These are phyloP conservation scores for Lontra canadensis DNA, from an alignment of 2,113 vertebrate species.

Conservation along the genomic window DNA sequence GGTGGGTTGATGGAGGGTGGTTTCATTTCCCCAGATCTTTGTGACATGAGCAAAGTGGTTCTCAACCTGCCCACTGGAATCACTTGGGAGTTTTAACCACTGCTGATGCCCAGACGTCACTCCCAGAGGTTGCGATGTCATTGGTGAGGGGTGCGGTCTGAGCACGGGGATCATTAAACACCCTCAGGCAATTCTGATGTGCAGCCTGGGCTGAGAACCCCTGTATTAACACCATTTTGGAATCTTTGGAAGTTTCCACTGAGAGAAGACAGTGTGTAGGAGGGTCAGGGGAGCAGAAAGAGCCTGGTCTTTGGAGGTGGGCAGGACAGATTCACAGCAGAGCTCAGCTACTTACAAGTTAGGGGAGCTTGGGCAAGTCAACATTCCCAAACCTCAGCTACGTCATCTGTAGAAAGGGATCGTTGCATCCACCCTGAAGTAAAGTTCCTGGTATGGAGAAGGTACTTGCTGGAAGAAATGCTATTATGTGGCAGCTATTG, in stretches of 20 bases:
- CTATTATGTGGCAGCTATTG: neutral
- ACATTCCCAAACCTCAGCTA: neutral
- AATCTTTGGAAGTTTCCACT: neutral
- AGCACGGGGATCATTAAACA: neutral
- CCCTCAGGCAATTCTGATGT: neutral
- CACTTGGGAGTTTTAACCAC: neutral
- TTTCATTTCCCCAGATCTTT: neutral
- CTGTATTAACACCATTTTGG: neutral
- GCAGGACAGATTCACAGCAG: neutral
- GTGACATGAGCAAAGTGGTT: neutral
- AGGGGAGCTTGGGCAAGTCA: neutral
- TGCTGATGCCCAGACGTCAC: neutral
- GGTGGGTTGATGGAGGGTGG: neutral
- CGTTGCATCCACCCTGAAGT: neutral
- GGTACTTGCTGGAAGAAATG: neutral
- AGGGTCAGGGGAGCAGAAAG: neutral
- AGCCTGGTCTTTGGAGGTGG: neutral
- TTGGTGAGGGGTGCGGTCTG: neutral
- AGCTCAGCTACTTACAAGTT: neutral
- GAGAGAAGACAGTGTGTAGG: neutral
- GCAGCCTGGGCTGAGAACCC: neutral
- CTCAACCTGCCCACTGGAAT: neutral
- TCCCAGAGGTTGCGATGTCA: neutral
- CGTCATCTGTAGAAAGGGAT: neutral
- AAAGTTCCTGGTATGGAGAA: neutral